phyloP scores from a whole-genome alignment of 2,888 invertebrate genomes.

The Philonicus albiceps region DNA sequence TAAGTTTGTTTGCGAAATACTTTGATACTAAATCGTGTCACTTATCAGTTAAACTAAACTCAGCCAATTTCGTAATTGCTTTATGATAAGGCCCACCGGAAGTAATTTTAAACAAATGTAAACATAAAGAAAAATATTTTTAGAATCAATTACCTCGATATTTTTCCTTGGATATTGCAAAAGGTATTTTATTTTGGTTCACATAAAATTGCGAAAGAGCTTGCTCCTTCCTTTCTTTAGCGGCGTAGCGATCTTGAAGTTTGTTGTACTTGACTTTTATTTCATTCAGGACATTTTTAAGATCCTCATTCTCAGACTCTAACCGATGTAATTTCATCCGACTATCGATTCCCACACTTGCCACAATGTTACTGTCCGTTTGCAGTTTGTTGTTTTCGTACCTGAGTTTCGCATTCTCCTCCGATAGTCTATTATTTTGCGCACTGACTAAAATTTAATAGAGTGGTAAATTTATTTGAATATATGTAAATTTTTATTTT shows the following conservation, averaged over 20 bases:
- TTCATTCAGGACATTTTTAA: constrained; percentile 55
- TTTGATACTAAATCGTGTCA: background rate
- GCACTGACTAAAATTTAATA: constrained; percentile 52
- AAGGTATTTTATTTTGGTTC: background rate
- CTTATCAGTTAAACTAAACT: background rate
- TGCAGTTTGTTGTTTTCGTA: constrained; percentile 53
- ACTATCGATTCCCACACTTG: constrained; percentile 55
- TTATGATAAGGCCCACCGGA: background rate
- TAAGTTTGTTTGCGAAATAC: background rate
- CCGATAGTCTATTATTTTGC: constrained; percentile 53
- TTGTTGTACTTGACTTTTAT: constrained; percentile 59
- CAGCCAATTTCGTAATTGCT: background rate
- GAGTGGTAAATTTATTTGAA: background rate
- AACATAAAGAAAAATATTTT: background rate
- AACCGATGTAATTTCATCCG: constrained; percentile 53
- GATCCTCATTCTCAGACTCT: constrained; percentile 57
- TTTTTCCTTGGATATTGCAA: constrained; percentile 32
- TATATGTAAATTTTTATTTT: background rate
- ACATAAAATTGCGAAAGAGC: constrained; percentile 46
- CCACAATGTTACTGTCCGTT: constrained; percentile 52
- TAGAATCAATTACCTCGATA: background rate
- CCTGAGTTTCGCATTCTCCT: constrained; percentile 56
- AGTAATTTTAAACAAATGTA: background rate
- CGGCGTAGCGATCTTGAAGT: constrained; percentile 56
- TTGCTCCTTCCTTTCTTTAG: constrained; percentile 54